Evolutionary conservation across 2,113 vertebrate species (phyloP), one percentile per base, ranked within the genome.

Genomic region (Pitta sordida): DNA sequence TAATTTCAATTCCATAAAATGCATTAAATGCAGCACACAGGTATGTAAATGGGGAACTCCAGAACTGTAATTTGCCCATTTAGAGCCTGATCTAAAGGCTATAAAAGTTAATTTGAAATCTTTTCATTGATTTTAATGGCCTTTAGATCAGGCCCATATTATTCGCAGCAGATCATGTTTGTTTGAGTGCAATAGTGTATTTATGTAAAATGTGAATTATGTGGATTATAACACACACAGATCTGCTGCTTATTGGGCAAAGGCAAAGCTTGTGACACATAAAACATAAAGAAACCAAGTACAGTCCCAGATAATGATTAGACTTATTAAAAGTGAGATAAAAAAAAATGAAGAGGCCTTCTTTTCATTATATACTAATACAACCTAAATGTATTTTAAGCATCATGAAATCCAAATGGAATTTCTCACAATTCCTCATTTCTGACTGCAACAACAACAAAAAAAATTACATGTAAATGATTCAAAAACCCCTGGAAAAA

Each of bases 41-140:
- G 96, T 96, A 96, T 96, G 95, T 95, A 95, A 96, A 95, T 88
- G 82, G 89, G 71, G 83, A 91, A 70, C 91, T 90, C 87, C 79
- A 70, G 76, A 92, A 92, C 91, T 93, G 93, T 96, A 96, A 96
- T 96, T 95, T 94, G 79, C 90, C 91, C 64, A 75, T 91, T 96
- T 96, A 96, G 82, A 87, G 67, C 71, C 87, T 95, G 94, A 95
- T 95, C 89, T 94, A 95, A 95, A 44, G 91, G 95, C 94, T 87
- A 86, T 94, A 92, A 92, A 94, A 94, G 84, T 96, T 96, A 94
- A 96, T 91, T 96, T 94, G 85, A 80, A 96, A 91, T 94, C 15
- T 95, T 96, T 95, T 92, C 87, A 94, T 91, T 96, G 95, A 96
- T 96, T 96, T 96, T 95, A 96, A 96, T 94, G 91, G 82, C 63